These are phyloP conservation scores for Muscicapa striata DNA, from an alignment of 2,797 vertebrate genomes.

Conservation along the genomic window DNA sequence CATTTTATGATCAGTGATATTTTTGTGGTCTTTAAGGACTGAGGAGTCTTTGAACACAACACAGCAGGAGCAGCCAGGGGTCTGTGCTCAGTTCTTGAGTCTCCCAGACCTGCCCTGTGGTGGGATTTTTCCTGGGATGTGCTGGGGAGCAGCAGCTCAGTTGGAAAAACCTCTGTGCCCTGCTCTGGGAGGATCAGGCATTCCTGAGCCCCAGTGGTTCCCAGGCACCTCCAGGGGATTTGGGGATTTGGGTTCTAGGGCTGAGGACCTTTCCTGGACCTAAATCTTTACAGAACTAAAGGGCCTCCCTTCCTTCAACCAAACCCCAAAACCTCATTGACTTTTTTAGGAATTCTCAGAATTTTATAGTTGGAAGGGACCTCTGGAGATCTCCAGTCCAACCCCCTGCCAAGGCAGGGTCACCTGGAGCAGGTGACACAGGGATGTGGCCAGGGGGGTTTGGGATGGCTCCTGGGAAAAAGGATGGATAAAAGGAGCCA, in stretches of 20 bases:
- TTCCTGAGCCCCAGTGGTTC: background rate
- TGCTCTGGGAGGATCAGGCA: background rate
- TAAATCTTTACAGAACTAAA: background rate
- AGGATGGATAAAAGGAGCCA: background rate
- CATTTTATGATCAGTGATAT: accelerated
- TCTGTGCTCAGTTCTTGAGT: background rate
- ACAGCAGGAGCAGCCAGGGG: background rate
- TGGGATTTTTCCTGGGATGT: background rate
- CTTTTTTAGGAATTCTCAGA: background rate
- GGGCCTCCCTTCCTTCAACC: background rate
- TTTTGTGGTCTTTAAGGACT: background rate
- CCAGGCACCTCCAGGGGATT: background rate
- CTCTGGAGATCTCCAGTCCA: background rate
- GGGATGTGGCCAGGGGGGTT: background rate
- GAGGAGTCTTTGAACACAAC: background rate
- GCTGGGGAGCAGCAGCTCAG: background rate
- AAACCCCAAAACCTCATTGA: background rate
- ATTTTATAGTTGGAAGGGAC: background rate
- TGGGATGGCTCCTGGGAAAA: background rate
- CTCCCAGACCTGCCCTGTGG: background rate
- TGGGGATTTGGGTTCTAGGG: background rate
- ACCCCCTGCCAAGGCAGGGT: background rate
- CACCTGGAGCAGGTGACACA: background rate
- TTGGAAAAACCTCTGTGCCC: background rate
- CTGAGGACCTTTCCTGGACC: background rate